A percentile compares a stretch with the other conserved stretches of the same genome.
phyloP scores from a whole-genome alignment of 2,888 invertebrate species.

The Chrysolina haemoptera region DNA sequence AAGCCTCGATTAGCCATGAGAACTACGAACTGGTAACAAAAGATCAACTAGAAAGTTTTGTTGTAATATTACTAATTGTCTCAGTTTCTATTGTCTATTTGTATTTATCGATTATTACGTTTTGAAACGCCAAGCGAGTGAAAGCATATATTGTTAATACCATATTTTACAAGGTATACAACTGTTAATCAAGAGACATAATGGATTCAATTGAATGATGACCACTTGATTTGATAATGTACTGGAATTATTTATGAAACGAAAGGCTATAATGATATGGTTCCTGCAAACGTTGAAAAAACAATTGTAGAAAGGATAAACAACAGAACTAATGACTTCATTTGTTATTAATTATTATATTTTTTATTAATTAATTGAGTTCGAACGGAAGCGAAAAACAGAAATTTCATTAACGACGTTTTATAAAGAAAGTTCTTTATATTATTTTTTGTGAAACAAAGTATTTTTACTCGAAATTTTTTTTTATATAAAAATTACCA shows the following conservation, averaged over 20 bases:
- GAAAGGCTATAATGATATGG: background rate
- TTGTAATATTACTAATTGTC: background rate
- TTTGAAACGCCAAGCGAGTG: background rate
- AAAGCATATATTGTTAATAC: slow-evolving; percentile 16
- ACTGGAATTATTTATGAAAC: slow-evolving; percentile 15
- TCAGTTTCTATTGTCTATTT: slow-evolving; percentile 15
- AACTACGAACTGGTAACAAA: background rate
- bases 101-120: slow-evolving; percentile 12
- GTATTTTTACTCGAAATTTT: too few relatives aligned
- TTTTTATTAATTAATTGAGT: background rate
- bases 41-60: background rate
- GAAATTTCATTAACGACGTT: background rate
- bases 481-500: too few relatives aligned
- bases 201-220: slow-evolving; percentile 11
- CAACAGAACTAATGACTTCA: background rate
- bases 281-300: slow-evolving; percentile 12
- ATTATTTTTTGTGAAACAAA: too few relatives aligned
- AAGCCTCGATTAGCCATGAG: slow-evolving; percentile 8
- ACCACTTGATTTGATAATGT: slow-evolving; percentile 9
- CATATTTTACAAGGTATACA: background rate
- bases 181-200: slow-evolving; percentile 10
- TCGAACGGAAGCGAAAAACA: background rate
- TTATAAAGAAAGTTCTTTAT: too few relatives aligned
- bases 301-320: slow-evolving; percentile 11
- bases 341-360: background rate